Conservation (phyloP, 1,140 invertebrate genomes). For the Plectrocnemia conspersa region DNA sequence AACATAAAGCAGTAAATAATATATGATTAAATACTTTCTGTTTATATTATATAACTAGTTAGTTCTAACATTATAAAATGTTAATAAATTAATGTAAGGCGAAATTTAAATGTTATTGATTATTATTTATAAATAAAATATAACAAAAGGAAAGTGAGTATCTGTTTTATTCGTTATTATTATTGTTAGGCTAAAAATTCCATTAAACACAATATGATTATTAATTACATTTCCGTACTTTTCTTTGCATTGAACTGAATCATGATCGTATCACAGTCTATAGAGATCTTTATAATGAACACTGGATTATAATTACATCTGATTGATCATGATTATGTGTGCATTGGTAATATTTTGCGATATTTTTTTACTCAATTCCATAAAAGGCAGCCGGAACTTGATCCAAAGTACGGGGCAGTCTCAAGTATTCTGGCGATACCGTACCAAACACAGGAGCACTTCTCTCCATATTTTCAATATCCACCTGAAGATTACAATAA, state of each 20-base stretch:
- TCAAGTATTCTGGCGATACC: conserved; percentile 30
- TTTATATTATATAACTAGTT: background rate
- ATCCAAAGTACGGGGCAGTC: conserved; percentile 30
- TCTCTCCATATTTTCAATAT: conserved; percentile 25
- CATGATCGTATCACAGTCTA: conserved; percentile 31
- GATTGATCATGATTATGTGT: too few relatives aligned
- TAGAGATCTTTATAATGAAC: conserved; percentile 32
- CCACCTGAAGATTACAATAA: conserved; percentile 22
- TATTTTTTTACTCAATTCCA: too few relatives aligned
- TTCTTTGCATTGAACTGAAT: background rate
- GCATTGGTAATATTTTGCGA: too few relatives aligned
- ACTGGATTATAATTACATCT: too few relatives aligned
- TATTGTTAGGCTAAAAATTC: background rate
- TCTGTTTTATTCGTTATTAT: background rate
- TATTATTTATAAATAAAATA: too few relatives aligned
- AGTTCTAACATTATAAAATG: too few relatives aligned
- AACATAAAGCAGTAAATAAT: background rate
- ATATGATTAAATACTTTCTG: background rate
- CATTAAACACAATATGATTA: background rate
- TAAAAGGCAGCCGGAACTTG: conserved; percentile 20
- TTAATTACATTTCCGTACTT: background rate
- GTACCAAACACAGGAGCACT: conserved; percentile 31
- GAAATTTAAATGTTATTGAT: too few relatives aligned
- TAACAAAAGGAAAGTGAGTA: too few relatives aligned
- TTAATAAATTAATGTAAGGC: too few relatives aligned